phyloP scores from a whole-genome alignment of 2,888 invertebrate species.

The Andricus quercusramuli region DNA sequence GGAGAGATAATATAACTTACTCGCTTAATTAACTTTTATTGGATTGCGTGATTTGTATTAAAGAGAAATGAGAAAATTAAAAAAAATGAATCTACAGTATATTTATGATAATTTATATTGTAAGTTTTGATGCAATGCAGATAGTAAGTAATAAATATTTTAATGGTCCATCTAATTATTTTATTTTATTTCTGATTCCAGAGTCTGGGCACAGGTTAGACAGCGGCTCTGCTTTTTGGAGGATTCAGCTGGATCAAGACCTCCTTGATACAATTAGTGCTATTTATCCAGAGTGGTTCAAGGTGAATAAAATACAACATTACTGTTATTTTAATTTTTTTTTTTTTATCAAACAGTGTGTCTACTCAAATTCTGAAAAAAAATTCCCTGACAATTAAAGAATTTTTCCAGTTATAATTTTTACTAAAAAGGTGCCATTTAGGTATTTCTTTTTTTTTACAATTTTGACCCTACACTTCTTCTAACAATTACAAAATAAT shows the following conservation, averaged over 20 bases:
- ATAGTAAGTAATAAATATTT: no score
- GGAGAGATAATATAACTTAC: background rate
- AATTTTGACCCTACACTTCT: no score
- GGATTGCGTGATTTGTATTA: background rate
- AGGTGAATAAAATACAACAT: constrained; percentile 73
- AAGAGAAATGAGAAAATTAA: no score
- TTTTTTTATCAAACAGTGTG: background rate
- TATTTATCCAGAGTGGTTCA: constrained; percentile 97
- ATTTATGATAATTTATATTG: no score
- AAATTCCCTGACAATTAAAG: no score
- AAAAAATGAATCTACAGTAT: no score
- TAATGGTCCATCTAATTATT: background rate
- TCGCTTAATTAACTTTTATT: background rate
- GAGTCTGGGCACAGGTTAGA: constrained; percentile 87
- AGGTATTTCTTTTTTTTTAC: no score
- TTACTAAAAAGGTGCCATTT: no score
- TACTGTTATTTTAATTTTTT: background rate
- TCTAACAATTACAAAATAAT: no score
- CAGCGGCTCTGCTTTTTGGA: constrained; percentile 91
- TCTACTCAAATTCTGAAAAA: no score
- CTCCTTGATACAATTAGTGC: constrained; percentile 94
- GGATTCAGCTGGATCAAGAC: constrained; percentile 95
- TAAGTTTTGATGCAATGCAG: no score
- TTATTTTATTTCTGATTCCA: constrained; percentile 77
- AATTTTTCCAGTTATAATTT: no score